Evolutionary conservation across 2,888 invertebrate species (phyloP), one percentile per base, ranked within the genome.

Genomic region (Campaea margaritaria): DNA sequence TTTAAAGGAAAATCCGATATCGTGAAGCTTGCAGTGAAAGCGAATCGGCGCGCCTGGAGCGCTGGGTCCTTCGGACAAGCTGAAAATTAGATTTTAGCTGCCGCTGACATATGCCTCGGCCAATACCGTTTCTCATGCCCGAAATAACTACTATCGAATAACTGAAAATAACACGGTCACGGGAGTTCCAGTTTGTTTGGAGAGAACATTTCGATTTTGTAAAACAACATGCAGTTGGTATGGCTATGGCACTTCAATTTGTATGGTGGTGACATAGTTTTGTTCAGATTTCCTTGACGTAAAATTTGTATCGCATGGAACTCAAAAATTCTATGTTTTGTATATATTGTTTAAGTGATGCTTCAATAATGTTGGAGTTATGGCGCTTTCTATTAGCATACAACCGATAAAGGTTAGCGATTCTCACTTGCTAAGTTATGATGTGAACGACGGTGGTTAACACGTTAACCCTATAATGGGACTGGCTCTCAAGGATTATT

Each of bases 61-160:
- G 77, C 21, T 70, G 64, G 74, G 76, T 73, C 75, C 81, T 81
- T 83, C 79, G 83, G 83, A 85, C 84, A 83, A 79, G 76, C 82
- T 84, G 85, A 83, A 87, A 87, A 88, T 88, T 87, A 82, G 83
- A 85, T 87, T 87, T 81, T 72, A 78, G 76, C 79, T 89, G 86
- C 79, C 67, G 69, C 70, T 79, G 85, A 85, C 86, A 83, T 75
- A 75, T 78, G 79, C 68, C 72, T 76, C 68, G 70, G 53, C 65
- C 71, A 72, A 62, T 68, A 66, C 64, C 57, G 63, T 53, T 70
- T 69, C 51, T 50, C 67, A 42, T 69, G 71, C 62, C 67, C 65
- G 66, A 69, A 74, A 75, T 72, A 67, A 68, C 64, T 67, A 64
- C 64, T 70, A 52, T 59, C 47, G 54, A 58, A 49, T 61, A 39